Evolutionary conservation across 2,113 vertebrate genomes (phyloP), one percentile per base, ranked within the genome.

Genomic region (Neogobius melanostomus): DNA sequence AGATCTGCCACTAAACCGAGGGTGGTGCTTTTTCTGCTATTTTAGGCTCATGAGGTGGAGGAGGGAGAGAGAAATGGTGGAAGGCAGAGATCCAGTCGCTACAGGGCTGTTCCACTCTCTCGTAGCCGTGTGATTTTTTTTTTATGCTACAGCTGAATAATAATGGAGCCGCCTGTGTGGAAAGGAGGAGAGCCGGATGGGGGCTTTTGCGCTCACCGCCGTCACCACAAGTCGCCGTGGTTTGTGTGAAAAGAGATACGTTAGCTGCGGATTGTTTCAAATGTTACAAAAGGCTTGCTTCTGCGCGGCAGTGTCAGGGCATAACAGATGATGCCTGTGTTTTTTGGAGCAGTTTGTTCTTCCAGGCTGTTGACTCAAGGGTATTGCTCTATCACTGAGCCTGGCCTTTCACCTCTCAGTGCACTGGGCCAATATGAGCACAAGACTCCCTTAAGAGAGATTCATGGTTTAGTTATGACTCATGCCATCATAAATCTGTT

Each of bases 21-120:
- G 90, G 90, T 88, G 90, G 87, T 87, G 88, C 88, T 70, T 85
- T 36, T 86, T 77, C 68, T 82, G 88, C 90, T 91, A 91, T 91
- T 91, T 90, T 89, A 83, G 80, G 85, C 83, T 72, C 81, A 79
- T 85, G 88, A 90, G 84, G 88, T 85, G 85, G 85, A 80, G 83
- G 85, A 84, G 75, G 57, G 77, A 79, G 75, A 79, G 76, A 81
- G 77, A 77, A 83, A 78, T 74, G 65, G 82, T 72, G 82, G 80
- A 88, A 74, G 83, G 82, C 81, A 76, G 72, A 63, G 75, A 80
- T 87, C 83, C 87, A 91, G 86, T 75, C 83, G 88, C 89, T 80
- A 87, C 83, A 74, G 79, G 89, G 64, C 66, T 71, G 75, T 81
- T 68, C 73, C 74, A 74, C 86, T 86, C 76, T 74, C 76, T 74